A percentile compares a stretch with the other conserved stretches of the same genome.
These are phyloP conservation scores for Urocolius indicus DNA, from an alignment of 2,113 vertebrate species.

Conservation along the genomic window DNA sequence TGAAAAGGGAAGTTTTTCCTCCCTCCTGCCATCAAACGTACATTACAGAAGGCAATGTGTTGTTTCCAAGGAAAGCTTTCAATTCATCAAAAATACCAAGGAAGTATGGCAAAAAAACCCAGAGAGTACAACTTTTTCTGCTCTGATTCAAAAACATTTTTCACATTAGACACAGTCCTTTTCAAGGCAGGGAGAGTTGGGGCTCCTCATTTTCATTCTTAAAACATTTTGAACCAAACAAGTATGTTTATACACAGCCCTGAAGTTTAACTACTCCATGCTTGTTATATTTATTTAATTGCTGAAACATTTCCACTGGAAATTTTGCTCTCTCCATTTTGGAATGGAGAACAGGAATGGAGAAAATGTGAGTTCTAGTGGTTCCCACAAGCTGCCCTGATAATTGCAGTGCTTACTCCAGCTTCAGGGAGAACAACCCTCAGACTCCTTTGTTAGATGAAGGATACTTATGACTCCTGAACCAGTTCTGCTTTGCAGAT, in stretches of 20 bases:
- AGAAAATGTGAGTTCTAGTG: background rate
- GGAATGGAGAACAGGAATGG: background rate
- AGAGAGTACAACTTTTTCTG: background rate
- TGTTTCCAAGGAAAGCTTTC: background rate
- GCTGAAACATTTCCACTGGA: background rate
- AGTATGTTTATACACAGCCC: background rate
- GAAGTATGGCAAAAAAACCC: background rate
- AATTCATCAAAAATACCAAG: background rate
- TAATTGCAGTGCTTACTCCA: background rate
- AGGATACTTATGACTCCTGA: background rate
- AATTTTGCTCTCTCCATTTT: background rate
- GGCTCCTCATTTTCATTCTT: background rate
- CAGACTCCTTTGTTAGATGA: background rate
- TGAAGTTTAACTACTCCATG: background rate
- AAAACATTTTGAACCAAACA: background rate
- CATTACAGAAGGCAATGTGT: background rate
- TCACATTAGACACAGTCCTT: background rate
- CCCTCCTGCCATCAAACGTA: background rate
- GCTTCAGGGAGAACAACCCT: background rate
- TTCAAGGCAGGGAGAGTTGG: background rate
- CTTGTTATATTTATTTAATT: background rate
- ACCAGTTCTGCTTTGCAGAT: background rate
- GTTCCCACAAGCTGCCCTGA: background rate
- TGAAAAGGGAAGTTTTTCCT: background rate
- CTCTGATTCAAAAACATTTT: conserved; percentile 6